Base-by-base conservation (phyloP, 2,888 invertebrate genomes). In the Chironomus riparius region DNA sequence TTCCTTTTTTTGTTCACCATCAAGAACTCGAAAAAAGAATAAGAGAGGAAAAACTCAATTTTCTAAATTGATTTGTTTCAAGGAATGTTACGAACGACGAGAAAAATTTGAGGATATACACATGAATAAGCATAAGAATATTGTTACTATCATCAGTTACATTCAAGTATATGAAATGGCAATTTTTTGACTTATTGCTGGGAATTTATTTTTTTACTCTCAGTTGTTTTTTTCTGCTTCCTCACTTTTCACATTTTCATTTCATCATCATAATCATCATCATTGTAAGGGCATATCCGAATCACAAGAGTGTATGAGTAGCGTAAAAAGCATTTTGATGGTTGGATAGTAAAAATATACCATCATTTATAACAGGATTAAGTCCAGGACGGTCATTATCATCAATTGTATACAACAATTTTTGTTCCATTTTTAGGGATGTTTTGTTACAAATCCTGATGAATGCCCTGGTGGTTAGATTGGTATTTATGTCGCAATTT, bases 361-460 rank as follows among this genome's bases (percentile, higher is more conserved):
- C 13, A 72, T 74, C 74, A 74, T 74, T 74, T 74, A 68, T 74
- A 74, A 74, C 21, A 47, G 74, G 74, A 74, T 74, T 74, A 74
- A 22, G 48, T 38, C 24, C 47, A 68, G 47, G 47, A 74, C 38
- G 68, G 72, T 72, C 72, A 72, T 72, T 72, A 72, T 72, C 72
- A 72, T 72, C 72, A 72, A 72, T 72, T 72, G 62, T 72, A 56
- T 24, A 71, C 50, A 71, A 48, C 56, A 50, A 70, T 47, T 70
- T 47, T 48, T 47, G 10, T n/a, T 56, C 7, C 56, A 56, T 18
- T 15, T 56, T 56, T 15, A n/a, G 18, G 21, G 38, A 18, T 69
- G 4, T 47, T 38, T n/a, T n/a, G 22, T n/a, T 10, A 68, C 24
- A 62, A 74, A 74, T 61, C 74, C 68, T 74, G 74, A 74, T 47